These are phyloP conservation scores for Trichonephila clavipes DNA, from an alignment of 1,140 invertebrate species.

Conservation along the genomic window DNA sequence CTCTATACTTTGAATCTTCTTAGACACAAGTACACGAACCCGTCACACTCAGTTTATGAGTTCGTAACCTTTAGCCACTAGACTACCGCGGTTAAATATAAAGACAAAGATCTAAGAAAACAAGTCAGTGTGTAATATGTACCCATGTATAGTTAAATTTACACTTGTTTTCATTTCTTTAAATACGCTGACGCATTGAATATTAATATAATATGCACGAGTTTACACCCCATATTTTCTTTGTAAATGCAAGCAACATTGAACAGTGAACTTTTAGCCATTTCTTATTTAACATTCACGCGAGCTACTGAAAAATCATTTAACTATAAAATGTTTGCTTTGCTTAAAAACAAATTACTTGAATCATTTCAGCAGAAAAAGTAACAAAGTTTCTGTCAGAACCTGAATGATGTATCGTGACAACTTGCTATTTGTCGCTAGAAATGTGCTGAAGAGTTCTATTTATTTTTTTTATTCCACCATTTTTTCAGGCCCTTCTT, in stretches of 20 bases:
- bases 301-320: neutral
- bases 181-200: too few relatives aligned
- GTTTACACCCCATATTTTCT: neutral
- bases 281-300: neutral
- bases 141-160: too few relatives aligned
- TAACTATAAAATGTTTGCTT: neutral
- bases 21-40: too few relatives aligned
- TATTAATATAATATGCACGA: too few relatives aligned
- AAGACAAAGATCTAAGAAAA: too few relatives aligned
- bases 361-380: conserved; percentile 3
- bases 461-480: neutral
- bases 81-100: too few relatives aligned
- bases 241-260: neutral
- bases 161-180: too few relatives aligned
- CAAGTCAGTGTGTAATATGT: too few relatives aligned
- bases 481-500: neutral
- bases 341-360: conserved; percentile 23
- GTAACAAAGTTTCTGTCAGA: neutral
- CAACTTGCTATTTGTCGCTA: conserved; percentile 43
- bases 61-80: too few relatives aligned
- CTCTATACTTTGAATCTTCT: too few relatives aligned
- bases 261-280: neutral
- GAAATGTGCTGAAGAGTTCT: neutral
- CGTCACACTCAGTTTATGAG: too few relatives aligned
- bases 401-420: conserved; percentile 40